phyloP scores from a whole-genome alignment of 2,113 vertebrate species.

The Dasypus novemcinctus region DNA sequence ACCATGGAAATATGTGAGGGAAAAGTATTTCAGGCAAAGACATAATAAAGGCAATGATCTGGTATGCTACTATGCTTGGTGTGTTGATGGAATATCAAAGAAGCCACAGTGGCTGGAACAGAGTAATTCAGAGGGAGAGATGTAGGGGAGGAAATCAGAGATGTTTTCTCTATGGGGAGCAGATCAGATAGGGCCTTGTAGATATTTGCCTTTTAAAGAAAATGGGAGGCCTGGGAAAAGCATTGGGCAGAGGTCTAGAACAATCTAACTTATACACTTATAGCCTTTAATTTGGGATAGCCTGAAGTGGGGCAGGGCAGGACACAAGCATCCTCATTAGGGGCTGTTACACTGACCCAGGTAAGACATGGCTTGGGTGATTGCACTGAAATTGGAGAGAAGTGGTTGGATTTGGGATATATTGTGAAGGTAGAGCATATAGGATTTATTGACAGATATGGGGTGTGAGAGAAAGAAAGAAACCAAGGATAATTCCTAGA shows the following conservation, averaged over 20 bases:
- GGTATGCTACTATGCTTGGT: not conserved
- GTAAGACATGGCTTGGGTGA: not conserved
- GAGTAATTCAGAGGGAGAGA: not conserved
- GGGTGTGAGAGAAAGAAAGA: not conserved
- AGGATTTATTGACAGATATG: not conserved
- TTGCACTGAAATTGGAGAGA: not conserved
- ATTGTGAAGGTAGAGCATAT: not conserved
- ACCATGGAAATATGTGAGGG: not conserved
- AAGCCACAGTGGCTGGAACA: not conserved
- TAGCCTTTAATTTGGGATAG: not conserved
- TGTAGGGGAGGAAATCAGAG: not conserved
- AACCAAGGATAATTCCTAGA: not conserved
- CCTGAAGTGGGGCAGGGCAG: not conserved
- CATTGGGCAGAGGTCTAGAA: not conserved
- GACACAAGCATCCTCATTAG: no score
- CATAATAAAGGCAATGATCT: not conserved
- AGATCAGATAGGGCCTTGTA: not conserved
- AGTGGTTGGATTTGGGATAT: not conserved
- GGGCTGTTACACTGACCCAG: no score
- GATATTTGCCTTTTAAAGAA: no score
- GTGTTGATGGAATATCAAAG: not conserved
- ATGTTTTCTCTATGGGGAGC: no score
- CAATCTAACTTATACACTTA: not conserved
- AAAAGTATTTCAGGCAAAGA: not conserved
- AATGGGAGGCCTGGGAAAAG: not conserved